Evolutionary conservation across 2,888 invertebrate species (phyloP), one percentile per base, ranked within the genome.

Genomic region (Drosophila borborema): DNA sequence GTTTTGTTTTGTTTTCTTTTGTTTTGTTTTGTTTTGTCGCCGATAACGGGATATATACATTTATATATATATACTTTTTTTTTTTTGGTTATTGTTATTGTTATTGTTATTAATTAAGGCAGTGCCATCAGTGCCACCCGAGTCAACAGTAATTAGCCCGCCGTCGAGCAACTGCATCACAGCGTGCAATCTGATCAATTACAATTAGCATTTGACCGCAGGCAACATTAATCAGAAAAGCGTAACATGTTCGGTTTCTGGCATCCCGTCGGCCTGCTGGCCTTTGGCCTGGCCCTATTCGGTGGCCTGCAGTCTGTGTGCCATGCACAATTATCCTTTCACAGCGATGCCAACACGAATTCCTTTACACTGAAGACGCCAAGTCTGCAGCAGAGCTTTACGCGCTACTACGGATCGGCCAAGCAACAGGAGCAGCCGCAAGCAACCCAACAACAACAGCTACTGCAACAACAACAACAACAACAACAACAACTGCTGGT

Each of bases 351-450:
- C 49, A 91, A 91, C 73, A 81, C 85, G 12, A 93, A 93, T 65
- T 92, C 93, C 20, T 93, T 91, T 51, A 91, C 91, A 8, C 67
- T 93, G 34, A 92, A 92, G 80, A 82, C 93, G n/a, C 93, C 93
- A 14, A 84, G 89, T 18, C 70, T 91, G 69, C 92, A 92, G 74
- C 93, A 93, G 72, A 91, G 90, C 51, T 93, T 92, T 63, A 92
- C 93, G 3, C 86, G 93, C 8, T 92, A 91, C 61, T 93, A 84
- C 62, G 92, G 92, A n/a, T 91, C 89, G 20, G 67, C 71, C 61
- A 74, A 43, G 51, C 43, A 77, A 43, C 78, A 46, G 31, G 71
- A 69, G 38, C 56, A 45, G 28, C 38, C 55, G 4, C 51, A 60
- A 31, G 31, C 49, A 5, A 69, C 71, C 56, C 67, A 23, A 36